A percentile compares a stretch with the other conserved stretches of the same genome.
phyloP scores from a whole-genome alignment of 2,888 invertebrate species.

The Harpalus rufipes region DNA sequence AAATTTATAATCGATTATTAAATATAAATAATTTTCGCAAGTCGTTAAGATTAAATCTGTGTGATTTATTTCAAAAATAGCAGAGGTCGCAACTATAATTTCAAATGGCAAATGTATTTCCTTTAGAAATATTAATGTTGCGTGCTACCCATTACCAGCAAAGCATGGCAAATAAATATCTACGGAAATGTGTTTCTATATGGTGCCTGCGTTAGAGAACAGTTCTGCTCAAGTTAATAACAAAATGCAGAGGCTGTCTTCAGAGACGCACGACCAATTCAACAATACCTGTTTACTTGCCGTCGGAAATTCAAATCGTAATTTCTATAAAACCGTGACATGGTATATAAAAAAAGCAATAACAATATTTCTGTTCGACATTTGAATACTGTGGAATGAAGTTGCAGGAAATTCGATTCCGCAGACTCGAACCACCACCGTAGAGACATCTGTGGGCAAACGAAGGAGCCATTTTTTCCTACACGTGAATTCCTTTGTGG shows the following conservation, averaged over 20 bases:
- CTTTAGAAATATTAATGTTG: conserved; percentile 20
- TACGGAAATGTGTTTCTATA: conserved; percentile 18
- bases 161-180: conserved; percentile 9
- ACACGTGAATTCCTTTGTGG: conserved; percentile 13
- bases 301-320: conserved; percentile 70
- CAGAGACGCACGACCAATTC: conserved; percentile 23
- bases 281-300: conserved; percentile 63
- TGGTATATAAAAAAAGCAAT: conserved; percentile 71
- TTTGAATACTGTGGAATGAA: conserved; percentile 70
- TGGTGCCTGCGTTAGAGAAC: background rate
- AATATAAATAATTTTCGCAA: background rate
- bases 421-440: conserved; percentile 16
- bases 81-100: background rate
- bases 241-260: conserved; percentile 12
- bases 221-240: conserved; percentile 24
- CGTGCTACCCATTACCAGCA: conserved; percentile 14
- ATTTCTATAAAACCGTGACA: conserved; percentile 70
- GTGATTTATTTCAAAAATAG: background rate
- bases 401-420: conserved; percentile 60
- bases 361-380: conserved; percentile 73
- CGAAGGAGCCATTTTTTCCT: conserved; percentile 32
- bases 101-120: conserved; percentile 10
- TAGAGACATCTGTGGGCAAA: conserved; percentile 43
- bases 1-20: background rate
- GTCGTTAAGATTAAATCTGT: background rate